Conservation (phyloP, 2,113 vertebrate genomes). For the Rhipidura dahli region DNA sequence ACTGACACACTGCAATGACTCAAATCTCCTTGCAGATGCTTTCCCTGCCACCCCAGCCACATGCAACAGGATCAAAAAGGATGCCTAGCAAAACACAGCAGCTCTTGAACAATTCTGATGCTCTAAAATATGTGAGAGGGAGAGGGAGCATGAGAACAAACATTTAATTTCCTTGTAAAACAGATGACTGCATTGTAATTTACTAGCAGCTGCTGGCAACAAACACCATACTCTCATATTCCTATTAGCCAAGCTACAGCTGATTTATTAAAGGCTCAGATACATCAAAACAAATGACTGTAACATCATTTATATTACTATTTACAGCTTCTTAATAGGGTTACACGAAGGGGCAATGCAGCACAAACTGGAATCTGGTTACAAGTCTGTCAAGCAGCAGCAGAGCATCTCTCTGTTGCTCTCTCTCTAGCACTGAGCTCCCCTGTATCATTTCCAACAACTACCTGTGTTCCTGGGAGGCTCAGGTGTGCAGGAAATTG, state of each 20-base stretch:
- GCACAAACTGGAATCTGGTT: conserved; percentile 54
- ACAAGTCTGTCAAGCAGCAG: conserved; percentile 41
- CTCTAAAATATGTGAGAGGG: conserved; percentile 22
- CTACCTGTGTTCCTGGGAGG: fast-evolving
- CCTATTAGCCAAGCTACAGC: conserved; percentile 77
- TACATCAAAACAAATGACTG: conserved; percentile 82
- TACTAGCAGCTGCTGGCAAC: conserved; percentile 78
- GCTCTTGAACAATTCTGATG: conserved; percentile 27
- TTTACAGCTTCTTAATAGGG: conserved; percentile 79
- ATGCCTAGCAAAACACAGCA: neutral
- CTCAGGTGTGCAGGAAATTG: neutral
- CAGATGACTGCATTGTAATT: conserved; percentile 80
- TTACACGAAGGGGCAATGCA: conserved; percentile 67
- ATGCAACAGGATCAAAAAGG: neutral
- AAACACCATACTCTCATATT: conserved; percentile 68
- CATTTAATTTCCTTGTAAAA: conserved; percentile 79
- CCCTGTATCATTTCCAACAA: neutral
- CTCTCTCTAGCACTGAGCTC: neutral
- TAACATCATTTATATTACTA: conserved; percentile 79
- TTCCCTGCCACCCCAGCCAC: neutral
- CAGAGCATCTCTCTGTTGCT: neutral
- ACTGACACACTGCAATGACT: neutral
- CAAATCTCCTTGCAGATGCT: neutral
- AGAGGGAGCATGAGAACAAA: conserved; percentile 69
- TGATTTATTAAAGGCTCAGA: conserved; percentile 80